Evolutionary conservation across 2,888 invertebrate species (phyloP), one percentile per base, ranked within the genome.

Genomic region (Dasysyrphus albostriatus): DNA sequence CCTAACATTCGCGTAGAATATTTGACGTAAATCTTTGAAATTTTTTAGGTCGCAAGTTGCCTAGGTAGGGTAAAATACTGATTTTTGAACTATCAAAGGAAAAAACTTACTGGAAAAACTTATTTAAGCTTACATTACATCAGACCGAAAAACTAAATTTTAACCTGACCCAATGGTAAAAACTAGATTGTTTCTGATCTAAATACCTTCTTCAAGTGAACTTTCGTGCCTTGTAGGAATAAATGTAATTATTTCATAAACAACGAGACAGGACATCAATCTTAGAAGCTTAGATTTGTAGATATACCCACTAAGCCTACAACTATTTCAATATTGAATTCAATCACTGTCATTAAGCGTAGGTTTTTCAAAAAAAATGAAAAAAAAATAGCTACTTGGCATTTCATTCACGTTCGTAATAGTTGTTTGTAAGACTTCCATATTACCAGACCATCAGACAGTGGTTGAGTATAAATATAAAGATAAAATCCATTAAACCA

Each of bases 261-360:
- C 37, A 39, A 69, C n/a, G 1, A 39, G n/a, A 54, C 69, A 54
- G 39, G 19, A 69, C 24, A 54, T 54, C 54, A 37, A 37, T 37
- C 19, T n/a, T 14, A 42, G 37, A 51, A 14, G 12, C 14, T 19
- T 5, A 34, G 10, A 37, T 19, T 24, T 24, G 12, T 5, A 34
- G 10, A 37, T 19, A 2, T 24, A 49, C 12, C 19, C 4, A 39
- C 24, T 51, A 24, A 69, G 24, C 51, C 67, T 39, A 6, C n/a
- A 54, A 69, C 8, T 54, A 69, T 69, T 69, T 69, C 51, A 69
- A 51, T 69, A 8, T 42, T 54, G 54, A 54, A 39, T 54, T 69
- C 69, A 69, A 69, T 69, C 69, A 69, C 54, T 69, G 69, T 69
- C 69, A 69, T 54, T 54, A 24, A 29, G 14, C n/a, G 34, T 54